Evolutionary conservation across 1,140 invertebrate genomes (phyloP), one percentile per base, ranked within the genome.

Genomic region (Leptoteleia sp.): DNA sequence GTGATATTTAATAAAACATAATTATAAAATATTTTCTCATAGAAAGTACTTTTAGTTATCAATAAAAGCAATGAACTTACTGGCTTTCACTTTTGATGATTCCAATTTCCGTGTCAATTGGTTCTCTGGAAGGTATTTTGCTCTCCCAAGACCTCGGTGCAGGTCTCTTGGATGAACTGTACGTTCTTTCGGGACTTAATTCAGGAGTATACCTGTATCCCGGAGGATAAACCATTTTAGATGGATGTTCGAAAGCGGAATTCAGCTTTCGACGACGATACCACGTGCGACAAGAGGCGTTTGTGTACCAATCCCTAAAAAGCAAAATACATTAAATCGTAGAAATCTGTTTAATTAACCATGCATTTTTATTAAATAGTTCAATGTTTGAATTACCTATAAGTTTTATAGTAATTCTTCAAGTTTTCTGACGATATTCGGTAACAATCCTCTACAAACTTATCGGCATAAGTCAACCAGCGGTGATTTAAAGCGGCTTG

Each of bases 161-260:
- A 22, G 90, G 90, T 78, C 80, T 87, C 80, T 90, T 76, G 83
- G 88, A 73, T 81, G 90, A 59, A 79, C 84, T 67, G 89, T 85
- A 43, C 86, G 89, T 81, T 92, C 93, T 83, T 11, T 89, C 88
- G 0, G 94, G 93, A 5, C 92, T 93, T 1, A 91, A 90, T 81
- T 94, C 93, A 1, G 95, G 95, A 0, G 94, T 95, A 78, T 95
- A 96, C 7, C 88, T 90, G 43, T 95, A 92, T 6, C 94, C 95
- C 9, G 95, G 95, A 48, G 96, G 96, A 89, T 98, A 98, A 11
- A 98, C 95, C 96, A 97, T 97, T 84, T 93, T 94, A n/a, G 95
- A 96, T 3, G 96, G 96, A 87, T 97, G 95, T 12, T 94, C 94
- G 87, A 95, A 96, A 35, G 96, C 96, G 40, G 94, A 94, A 80